Evolutionary conservation across 2,797 vertebrate species (phyloP).

Genomic region (Myripristis murdjan): DNA sequence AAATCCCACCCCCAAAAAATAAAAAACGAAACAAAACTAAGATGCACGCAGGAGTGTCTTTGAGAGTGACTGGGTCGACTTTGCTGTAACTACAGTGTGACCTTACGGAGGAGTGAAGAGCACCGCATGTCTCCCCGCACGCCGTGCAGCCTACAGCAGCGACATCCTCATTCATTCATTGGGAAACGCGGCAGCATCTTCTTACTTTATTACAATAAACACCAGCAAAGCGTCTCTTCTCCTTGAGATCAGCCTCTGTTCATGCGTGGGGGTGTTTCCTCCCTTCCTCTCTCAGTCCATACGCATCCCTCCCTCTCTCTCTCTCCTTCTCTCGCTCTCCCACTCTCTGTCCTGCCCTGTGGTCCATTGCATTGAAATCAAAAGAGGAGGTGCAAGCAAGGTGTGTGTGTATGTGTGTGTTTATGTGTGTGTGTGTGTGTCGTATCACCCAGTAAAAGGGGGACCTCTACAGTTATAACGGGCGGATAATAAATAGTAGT

Average conservation of each 20-base stretch:
- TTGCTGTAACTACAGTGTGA: slow-evolving; percentile 54
- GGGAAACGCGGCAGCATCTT: slow-evolving; percentile 22
- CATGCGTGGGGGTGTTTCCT: slow-evolving; percentile 35
- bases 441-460: slow-evolving; percentile 54
- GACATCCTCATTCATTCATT: slow-evolving; percentile 34
- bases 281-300: slow-evolving; percentile 26
- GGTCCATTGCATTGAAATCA: slow-evolving; percentile 36
- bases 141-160: slow-evolving; percentile 14
- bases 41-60: slow-evolving; percentile 8
- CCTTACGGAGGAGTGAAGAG: slow-evolving; percentile 18
- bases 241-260: slow-evolving; percentile 51
- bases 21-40: neutral
- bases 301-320: slow-evolving; percentile 15
- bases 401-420: slow-evolving; percentile 40
- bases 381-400: slow-evolving; percentile 51
- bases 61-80: slow-evolving; percentile 45
- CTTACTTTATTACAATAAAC: slow-evolving; percentile 20
- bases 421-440: slow-evolving; percentile 11
- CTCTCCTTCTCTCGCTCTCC: slow-evolving; percentile 6
- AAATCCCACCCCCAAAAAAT: slow-evolving; percentile 52
- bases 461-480: slow-evolving; percentile 74
- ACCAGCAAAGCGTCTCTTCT: slow-evolving; percentile 41
- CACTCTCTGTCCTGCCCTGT: slow-evolving; percentile 17
- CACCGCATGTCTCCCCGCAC: slow-evolving; percentile 43
- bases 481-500: slow-evolving; percentile 29